Evolutionary conservation across 2,888 invertebrate species (phyloP), one percentile per base, ranked within the genome.

Genomic region (Cephus rjabovi): DNA sequence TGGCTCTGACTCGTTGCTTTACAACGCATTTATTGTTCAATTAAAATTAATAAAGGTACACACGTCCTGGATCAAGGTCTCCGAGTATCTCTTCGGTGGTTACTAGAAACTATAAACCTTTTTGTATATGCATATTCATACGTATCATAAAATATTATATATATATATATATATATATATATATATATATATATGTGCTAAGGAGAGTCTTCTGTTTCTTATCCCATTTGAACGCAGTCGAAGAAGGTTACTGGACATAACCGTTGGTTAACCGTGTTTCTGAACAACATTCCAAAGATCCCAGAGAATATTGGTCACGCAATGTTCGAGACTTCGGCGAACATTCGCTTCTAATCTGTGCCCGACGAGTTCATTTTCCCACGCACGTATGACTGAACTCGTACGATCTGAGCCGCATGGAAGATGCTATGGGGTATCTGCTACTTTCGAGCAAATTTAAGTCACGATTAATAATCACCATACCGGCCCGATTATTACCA

Each of bases 391-490:
- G 56, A 9, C 56, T 56, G 56, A 23, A 56, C 56, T 56, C 23
- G 40, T 56, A 56, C 56, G 56, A 56, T 56, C 56, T 9, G 56
- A 56, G 9, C 9, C 23, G 23, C 23, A 9, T 9, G 15, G 23
- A 56, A 56, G 23, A 56, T 23, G 23, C 56, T 56, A 56, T 56
- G 56, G 23, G 56, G 56, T 56, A 56, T 56, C 23, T 56, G 56
- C 23, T 56, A 56, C 56, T 56, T 23, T 56, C 56, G 83, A 83
- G 82, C 86, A 83, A 85, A 82, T 85, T 85, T 83, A 80, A 77
- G 79, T 81, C 80, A 83, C 89, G 86, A 88, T 89, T 89, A 89
- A 89, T 88, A 86, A 87, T 83, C 56, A 56, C 56, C 56, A 56
- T 56, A 56, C 81, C 79, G 81, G 76, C 75, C 79, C 76, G 75